These are phyloP conservation scores for Zygothrica quintamaculata DNA, from an alignment of 2,888 invertebrate species.

Conservation along the genomic window DNA sequence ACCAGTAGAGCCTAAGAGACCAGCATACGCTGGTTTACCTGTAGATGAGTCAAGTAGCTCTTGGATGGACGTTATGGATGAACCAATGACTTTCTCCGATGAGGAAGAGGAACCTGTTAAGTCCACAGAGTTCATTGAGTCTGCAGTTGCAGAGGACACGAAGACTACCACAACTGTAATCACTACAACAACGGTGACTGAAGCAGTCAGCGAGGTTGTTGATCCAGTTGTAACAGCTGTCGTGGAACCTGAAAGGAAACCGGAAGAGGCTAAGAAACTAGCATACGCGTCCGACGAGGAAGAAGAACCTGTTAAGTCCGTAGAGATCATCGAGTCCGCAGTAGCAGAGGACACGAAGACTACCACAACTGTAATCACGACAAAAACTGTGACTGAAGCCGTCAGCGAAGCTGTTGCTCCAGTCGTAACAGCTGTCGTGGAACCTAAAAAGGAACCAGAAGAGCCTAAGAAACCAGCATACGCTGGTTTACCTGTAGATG, in stretches of 20 bases:
- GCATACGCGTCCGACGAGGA: constrained; percentile 55
- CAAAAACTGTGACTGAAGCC: constrained; percentile 19
- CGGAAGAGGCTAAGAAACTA: constrained; percentile 15
- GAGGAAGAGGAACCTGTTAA: constrained; percentile 33
- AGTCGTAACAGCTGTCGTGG: neutral
- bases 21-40: constrained; percentile 71
- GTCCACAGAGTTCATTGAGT: neutral
- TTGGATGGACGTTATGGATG: constrained; percentile 81
- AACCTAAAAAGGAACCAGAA: constrained; percentile 5
- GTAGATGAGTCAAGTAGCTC: constrained; percentile 64
- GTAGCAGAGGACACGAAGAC: constrained; percentile 14
- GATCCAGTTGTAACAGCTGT: neutral
- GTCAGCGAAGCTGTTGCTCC: neutral
- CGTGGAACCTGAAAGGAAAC: constrained; percentile 4
- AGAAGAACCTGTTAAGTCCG: constrained; percentile 16
- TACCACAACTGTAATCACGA: constrained; percentile 17
- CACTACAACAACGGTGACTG: constrained; percentile 18
- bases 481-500: constrained; percentile 11
- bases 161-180: constrained; percentile 18
- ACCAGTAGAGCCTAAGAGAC: constrained; percentile 55
- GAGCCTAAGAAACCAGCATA: constrained; percentile 21
- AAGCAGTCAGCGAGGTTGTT: constrained; percentile 3
- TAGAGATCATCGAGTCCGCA: neutral
- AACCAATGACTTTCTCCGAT: constrained; percentile 74
- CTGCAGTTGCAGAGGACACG: constrained; percentile 10